Evolutionary conservation across 2,888 invertebrate species (phyloP).

Genomic region (Petrophora chlorosata): DNA sequence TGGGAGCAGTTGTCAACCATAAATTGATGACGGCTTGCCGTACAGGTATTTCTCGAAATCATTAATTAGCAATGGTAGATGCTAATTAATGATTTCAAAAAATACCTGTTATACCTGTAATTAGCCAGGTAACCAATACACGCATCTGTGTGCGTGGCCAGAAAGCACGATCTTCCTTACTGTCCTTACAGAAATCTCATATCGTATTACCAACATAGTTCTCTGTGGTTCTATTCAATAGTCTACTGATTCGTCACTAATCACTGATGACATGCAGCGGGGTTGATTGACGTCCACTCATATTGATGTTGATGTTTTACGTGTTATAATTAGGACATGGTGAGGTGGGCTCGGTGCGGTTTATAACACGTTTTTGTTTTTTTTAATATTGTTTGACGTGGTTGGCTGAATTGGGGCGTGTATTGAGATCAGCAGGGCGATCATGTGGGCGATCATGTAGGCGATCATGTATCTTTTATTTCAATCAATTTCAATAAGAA

Average conservation of each 20-base stretch:
- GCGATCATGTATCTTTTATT: too few relatives aligned
- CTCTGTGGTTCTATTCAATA: conserved; percentile 51
- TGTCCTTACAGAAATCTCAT: conserved; percentile 35
- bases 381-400: conserved; percentile 26
- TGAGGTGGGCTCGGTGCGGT: conserved; percentile 52
- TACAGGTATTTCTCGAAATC: too few relatives aligned
- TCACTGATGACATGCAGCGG: conserved; percentile 64
- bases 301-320: conserved; percentile 60
- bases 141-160: too few relatives aligned
- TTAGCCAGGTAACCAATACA: too few relatives aligned
- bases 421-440: neutral
- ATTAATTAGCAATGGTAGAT: too few relatives aligned
- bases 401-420: conserved; percentile 6
- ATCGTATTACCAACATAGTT: conserved; percentile 44
- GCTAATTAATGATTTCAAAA: too few relatives aligned
- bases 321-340: conserved; percentile 61
- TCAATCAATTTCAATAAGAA: too few relatives aligned
- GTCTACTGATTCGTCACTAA: conserved; percentile 70
- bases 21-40: too few relatives aligned
- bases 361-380: conserved; percentile 47
- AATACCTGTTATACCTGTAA: too few relatives aligned
- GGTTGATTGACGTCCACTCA: conserved; percentile 69
- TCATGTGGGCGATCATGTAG: too few relatives aligned
- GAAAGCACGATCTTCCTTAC: conserved; percentile 3
- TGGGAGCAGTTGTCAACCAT: too few relatives aligned